Base-by-base conservation (phyloP, 2,113 vertebrate species). In the Sturnira hondurensis region DNA sequence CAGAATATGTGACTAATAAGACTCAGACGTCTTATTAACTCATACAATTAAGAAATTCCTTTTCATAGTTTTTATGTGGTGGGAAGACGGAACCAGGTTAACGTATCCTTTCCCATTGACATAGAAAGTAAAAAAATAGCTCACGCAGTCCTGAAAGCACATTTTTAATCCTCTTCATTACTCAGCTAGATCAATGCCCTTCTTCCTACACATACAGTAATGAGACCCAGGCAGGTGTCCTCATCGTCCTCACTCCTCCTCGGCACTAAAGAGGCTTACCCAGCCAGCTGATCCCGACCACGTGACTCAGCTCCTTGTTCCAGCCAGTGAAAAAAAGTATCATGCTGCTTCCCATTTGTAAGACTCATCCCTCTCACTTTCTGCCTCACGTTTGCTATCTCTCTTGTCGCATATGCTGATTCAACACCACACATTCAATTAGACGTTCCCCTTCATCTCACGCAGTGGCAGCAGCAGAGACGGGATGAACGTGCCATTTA, bases 121-220 rank as follows among this genome's bases (percentile, higher is more conserved):
- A 68, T 16, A 74, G 77, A 54, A 95, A 61, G 54, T 63, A 38
- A 67, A 81, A 81, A 92, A 81, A 52, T 81, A 86, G 17, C 78
- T 26, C 26, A 43, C 61, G 36, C 10, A 11, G 12, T 54, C 81
- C 76, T 10, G 77, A 95, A 65, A 94, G 83, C 43, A 28, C 33
- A 67, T 47, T 90, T 96, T 90, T 73, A 82, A 96, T 91, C 86
- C 85, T 56, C 67, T 83, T 96, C 70, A 77, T 97, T 89, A 80
- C 77, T 67, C 45, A 77, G 78, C 93, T 86, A 89, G 81, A 38
- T 97, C 92, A 77, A 45, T 73, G 86, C 82, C 58, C 78, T 38
- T 56, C 84, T 71, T 92, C 47, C 50, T n/a, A n/a, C 61, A 68
- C n/a, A 24, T 2, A 31, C 54, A 26, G 5, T 41, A 80, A 77